Conservation (phyloP, 2,113 vertebrate species). For the Tupaia tana region DNA sequence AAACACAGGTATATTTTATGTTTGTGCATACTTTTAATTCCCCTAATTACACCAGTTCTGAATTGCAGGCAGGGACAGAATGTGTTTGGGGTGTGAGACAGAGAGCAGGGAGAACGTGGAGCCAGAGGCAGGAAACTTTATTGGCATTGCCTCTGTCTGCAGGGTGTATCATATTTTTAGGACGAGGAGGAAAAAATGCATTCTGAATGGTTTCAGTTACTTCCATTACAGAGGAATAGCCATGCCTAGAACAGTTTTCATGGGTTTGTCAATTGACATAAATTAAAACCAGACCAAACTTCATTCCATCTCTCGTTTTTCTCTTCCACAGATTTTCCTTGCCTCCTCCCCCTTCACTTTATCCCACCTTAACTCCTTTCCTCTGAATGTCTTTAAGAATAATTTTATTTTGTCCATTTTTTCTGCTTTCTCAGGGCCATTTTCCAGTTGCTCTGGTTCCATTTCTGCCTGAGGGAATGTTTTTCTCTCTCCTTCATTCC, state of each 20-base stretch:
- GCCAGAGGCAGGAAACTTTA: neutral
- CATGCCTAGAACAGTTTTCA: slow-evolving; percentile 75
- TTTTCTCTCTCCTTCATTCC: slow-evolving; percentile 63
- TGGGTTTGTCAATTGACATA: slow-evolving; percentile 74
- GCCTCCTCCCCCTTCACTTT: slow-evolving; percentile 13
- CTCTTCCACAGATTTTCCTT: slow-evolving; percentile 52
- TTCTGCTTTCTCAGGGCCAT: slow-evolving; percentile 57
- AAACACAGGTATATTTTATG: slow-evolving; percentile 45
- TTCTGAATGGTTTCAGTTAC: slow-evolving; percentile 77
- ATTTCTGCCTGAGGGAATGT: slow-evolving; percentile 41
- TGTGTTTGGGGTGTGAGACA: neutral
- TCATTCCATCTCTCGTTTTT: slow-evolving; percentile 70
- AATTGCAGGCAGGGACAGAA: slow-evolving; percentile 57
- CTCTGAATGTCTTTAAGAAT: slow-evolving; percentile 36
- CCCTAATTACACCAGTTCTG: slow-evolving; percentile 63
- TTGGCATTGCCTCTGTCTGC: slow-evolving; percentile 31
- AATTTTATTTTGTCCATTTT: slow-evolving; percentile 41
- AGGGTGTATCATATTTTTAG: slow-evolving; percentile 69
- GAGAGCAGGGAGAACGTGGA: neutral
- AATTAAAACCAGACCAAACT: slow-evolving; percentile 80
- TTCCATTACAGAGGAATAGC: slow-evolving; percentile 66
- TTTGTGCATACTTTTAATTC: slow-evolving; percentile 42
- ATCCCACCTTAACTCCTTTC: neutral
- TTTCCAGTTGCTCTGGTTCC: slow-evolving; percentile 29
- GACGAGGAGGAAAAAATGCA: slow-evolving; percentile 55